Base-by-base conservation (phyloP, 2,113 vertebrate species). In the Periophthalmus modestus region DNA sequence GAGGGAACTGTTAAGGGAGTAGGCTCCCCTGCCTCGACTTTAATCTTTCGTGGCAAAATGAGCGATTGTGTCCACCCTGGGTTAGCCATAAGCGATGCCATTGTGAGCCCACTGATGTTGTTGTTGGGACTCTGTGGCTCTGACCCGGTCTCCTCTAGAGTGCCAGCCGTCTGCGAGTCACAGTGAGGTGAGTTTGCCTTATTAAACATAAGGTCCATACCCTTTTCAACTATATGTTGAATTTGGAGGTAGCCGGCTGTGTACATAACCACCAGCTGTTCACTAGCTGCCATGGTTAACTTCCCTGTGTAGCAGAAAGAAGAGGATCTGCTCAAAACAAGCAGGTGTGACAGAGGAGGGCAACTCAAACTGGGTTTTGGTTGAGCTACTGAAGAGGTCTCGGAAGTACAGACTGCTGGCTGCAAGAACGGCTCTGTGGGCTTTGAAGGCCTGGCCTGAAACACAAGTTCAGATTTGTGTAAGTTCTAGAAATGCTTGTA, bases 211-310 rank as follows among this genome's bases (percentile, higher is more conserved):
- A 98, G 94, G 92, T 99, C 98, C 57, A 98, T 98, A 62, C 98
- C 97, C 15, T 94, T 94, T 94, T 99, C 98, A 79, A 99, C 96
- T 50, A 99, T 99, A 93, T 98, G 97, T 92, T 99, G 98, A 92
- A 99, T 98, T 91, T 98, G 97, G 85, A 99, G 95, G 93, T 98
- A 99, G 74, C 97, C 97, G 0, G 97, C 97, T 0, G 97, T 99
- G 94, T 99, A 99, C 98, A 99, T 99, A 88, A 99, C 96, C 90
- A 99, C 97, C 50, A 99, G 96, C 95, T 99, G 98, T 92, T 99
- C 98, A 55, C 98, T 98, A 43, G 98, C 97, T 0, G 97, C 97
- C 98, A 99, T 98, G 73, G 96, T 99, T 86, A 99, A 95, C 93
- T 97, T 96, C 75, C 98, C 98, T 1, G 98, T 99, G 91, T 99